Base-by-base conservation (phyloP, 2,797 vertebrate genomes). In the Sebastes goodei region DNA sequence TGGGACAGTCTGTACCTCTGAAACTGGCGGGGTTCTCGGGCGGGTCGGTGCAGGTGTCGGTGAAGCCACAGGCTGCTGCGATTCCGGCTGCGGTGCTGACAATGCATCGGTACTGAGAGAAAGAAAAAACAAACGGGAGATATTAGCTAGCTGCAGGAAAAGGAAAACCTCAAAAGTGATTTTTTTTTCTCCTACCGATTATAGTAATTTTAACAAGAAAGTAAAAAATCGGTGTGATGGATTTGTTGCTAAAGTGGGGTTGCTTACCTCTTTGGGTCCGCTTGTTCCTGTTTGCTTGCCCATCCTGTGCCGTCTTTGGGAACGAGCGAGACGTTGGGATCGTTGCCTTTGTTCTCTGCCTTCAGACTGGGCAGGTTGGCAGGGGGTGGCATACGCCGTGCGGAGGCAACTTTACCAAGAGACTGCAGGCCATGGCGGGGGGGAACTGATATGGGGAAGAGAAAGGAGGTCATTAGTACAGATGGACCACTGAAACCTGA, bases 251-350 rank as follows among this genome's bases (percentile, higher is more conserved):
- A n/a, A 33, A 56, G 53, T 17, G 25, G 63, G 17, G 25, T 57
- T 6, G 20, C 59, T 71, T 56, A 93, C 97, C 97, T 98, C 97
- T 98, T 98, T 98, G 96, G 97, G 97, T 98, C 97, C 94, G 96
- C 96, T 96, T 93, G 95, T 91, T 99, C 98, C 97, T 96, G 97
- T 96, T 98, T 97, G 97, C 98, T 99, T 97, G 97, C 98, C 98
- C 98, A 99, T 98, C 98, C 98, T 97, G 98, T 97, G 94, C 98
- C 98, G 98, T 99, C 98, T 96, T 97, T 97, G 91, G 98, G 98
- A 95, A 99, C 97, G 94, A 99, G 96, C 86, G 97, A 96, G 95
- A 99, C 97, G 95, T 99, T 98, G 93, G 98, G 98, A 95, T 99
- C 98, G 96, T 99, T 99, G 95, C 98, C 98, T 98, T 98, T 99